Evolutionary conservation across 1,140 invertebrate genomes (phyloP), one percentile per base, ranked within the genome.

Genomic region (Microplitis mediator): DNA sequence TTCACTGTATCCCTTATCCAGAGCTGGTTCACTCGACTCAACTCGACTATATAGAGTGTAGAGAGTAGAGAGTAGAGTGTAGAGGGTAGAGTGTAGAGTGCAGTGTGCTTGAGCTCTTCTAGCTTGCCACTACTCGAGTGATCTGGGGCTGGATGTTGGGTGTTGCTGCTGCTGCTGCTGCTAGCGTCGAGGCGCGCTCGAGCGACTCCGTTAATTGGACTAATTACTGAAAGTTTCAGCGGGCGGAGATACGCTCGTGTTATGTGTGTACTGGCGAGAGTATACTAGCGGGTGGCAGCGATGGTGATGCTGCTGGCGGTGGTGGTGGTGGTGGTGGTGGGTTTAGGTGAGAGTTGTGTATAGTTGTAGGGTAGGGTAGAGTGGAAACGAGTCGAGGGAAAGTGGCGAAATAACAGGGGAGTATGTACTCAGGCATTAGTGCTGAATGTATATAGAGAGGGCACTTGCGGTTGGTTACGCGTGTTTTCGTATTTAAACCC

Each of bases 171-270:
- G n/a, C 50, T 72, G 74, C 76, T 74, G 74, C 75, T 77, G 77
- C 75, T 75, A 76, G 74, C 77, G 74, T 75, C 72, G 80, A 74
- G 79, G 79, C 76, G 77, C 77, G 80, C 80, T 84, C 82, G 78
- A 85, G 83, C 83, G 84, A 85, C 83, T 85, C 82, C 83, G 85
- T 86, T 87, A 85, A 87, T 87, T 87, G 84, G 83, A 86, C 84
- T 85, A 86, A 87, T 86, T 87, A 86, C 84, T 83, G 83, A 86
- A 86, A 86, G 84, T 87, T 86, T 87, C 82, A 84, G 80, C 82
- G 78, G 78, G 81, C 82, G 64, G 64, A 68, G 62, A 72, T 64
- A 52, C 51, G 52, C 58, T 63, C 13, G 51, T 60, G 68, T 16
- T 62, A 39, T 56, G 70, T 39, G 45, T n/a, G 72, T 32, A n/a